A percentile compares a stretch with the other conserved stretches of the same genome.
Conservation (phyloP, 2,797 vertebrate genomes). For the Anabacerthia variegaticeps region DNA sequence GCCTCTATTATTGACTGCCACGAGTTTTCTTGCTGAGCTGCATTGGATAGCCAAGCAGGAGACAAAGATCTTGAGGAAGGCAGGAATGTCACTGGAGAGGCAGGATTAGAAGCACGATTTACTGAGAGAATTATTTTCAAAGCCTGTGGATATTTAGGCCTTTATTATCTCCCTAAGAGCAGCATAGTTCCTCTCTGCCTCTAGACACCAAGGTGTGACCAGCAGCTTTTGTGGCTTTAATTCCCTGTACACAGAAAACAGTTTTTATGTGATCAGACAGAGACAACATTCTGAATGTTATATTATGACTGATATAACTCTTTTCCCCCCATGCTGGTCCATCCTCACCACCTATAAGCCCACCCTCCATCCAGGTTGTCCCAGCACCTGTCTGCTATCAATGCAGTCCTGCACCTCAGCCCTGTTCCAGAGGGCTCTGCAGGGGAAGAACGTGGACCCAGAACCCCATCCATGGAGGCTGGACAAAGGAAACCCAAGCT, state of each 20-base stretch:
- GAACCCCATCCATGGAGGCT: not conserved
- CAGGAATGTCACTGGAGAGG: not conserved
- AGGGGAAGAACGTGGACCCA: not conserved
- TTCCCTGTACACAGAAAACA: fast-evolving
- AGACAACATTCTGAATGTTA: fast-evolving
- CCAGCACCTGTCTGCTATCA: not conserved
- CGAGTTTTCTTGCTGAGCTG: not conserved
- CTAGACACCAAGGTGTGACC: not conserved
- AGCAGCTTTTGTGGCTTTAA: not conserved
- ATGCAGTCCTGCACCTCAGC: not conserved
- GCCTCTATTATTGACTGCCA: slow-evolving; percentile 42
- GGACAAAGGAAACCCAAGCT: not conserved
- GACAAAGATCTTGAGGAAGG: slow-evolving; percentile 36
- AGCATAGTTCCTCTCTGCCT: not conserved
- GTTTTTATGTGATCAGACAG: not conserved
- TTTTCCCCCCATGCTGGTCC: not conserved
- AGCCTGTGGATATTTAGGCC: not conserved
- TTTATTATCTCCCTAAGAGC: slow-evolving; percentile 3
- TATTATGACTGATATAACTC: not conserved
- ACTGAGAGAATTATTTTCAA: slow-evolving; percentile 45
- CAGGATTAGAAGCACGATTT: not conserved
- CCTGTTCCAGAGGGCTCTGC: not conserved
- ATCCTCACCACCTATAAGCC: not conserved
- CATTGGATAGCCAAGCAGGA: not conserved
- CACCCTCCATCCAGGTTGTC: not conserved